Evolutionary conservation across 2,888 invertebrate genomes (phyloP).

Genomic region (Arenicola marina): DNA sequence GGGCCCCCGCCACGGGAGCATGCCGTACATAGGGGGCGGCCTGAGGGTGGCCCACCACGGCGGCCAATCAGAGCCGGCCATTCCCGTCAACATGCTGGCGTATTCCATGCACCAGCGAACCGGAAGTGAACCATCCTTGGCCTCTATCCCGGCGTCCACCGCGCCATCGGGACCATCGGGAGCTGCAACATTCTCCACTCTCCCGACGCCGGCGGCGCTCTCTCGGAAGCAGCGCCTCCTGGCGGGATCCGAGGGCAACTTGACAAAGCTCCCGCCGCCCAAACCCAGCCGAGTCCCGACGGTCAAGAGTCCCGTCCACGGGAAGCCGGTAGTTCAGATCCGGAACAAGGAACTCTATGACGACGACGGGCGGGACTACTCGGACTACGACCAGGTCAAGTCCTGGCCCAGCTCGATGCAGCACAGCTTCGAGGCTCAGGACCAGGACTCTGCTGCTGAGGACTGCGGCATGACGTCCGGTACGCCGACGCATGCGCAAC

Average conservation of each 20-base stretch:
- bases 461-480: not conserved
- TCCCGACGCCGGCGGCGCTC: not conserved
- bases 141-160: not conserved
- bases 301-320: constrained; percentile 33
- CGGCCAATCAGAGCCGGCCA: not conserved
- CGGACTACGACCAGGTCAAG: constrained; percentile 54
- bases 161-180: not conserved
- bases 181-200: constrained; percentile 2
- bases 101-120: constrained; percentile 6
- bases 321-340: constrained; percentile 45
- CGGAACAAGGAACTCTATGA: constrained; percentile 46
- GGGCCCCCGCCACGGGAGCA: not conserved
- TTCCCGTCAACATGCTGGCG: not conserved
- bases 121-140: constrained; percentile 13
- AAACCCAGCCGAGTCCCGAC: constrained; percentile 63
- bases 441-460: too few relatives aligned
- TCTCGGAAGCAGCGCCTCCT: not conserved
- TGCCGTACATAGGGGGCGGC: too few relatives aligned
- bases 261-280: constrained; percentile 51
- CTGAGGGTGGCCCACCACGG: not conserved
- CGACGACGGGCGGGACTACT: constrained; percentile 53
- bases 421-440: not conserved
- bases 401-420: constrained; percentile 36
- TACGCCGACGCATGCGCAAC: not conserved
- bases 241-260: constrained; percentile 47